phyloP scores from a whole-genome alignment of 2,888 invertebrate genomes.

The Leptura quadrifasciata region DNA sequence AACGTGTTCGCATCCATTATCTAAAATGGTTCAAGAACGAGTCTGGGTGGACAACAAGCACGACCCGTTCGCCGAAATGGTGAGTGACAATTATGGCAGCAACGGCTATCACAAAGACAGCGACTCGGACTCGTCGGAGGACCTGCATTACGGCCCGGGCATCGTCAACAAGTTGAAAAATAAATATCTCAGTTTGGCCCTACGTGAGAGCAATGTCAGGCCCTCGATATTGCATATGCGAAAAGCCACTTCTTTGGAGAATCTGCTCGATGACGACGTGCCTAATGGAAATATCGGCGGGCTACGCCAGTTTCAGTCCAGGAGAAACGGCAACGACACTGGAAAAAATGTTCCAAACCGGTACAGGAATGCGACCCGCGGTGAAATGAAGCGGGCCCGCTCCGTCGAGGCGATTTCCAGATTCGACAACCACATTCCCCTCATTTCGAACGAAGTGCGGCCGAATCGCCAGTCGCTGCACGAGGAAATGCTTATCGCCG shows the following conservation, averaged over 20 bases:
- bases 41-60: slow-evolving; percentile 69
- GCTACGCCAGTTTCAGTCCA: slow-evolving; percentile 58
- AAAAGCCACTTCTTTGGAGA: slow-evolving; percentile 89
- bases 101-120: slow-evolving; percentile 68
- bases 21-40: slow-evolving; percentile 75
- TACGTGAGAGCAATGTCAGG: slow-evolving; percentile 81
- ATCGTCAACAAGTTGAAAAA: slow-evolving; percentile 92
- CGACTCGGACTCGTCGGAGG: slow-evolving; percentile 81
- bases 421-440: slow-evolving; percentile 73
- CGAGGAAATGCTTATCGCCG: slow-evolving; percentile 74
- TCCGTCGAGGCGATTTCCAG: slow-evolving; percentile 90
- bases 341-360: slow-evolving; percentile 68
- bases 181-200: slow-evolving; percentile 89
- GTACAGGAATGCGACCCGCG: slow-evolving; percentile 72
- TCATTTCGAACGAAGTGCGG: slow-evolving; percentile 49
- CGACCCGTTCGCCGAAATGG: slow-evolving; percentile 53
- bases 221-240: slow-evolving; percentile 82
- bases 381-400: slow-evolving; percentile 87
- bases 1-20: slow-evolving; percentile 35
- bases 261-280: slow-evolving; percentile 83
- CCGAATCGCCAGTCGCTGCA: slow-evolving; percentile 72
- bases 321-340: slow-evolving; percentile 63
- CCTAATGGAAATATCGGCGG: slow-evolving; percentile 59
- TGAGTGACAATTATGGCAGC: slow-evolving; percentile 59
- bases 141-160: slow-evolving; percentile 92